Percentiles rank a stretch among this genome's conserved stretches.
Evolutionary conservation across 2,888 invertebrate species (phyloP).

Genomic region (Tetranychus piercei): DNA sequence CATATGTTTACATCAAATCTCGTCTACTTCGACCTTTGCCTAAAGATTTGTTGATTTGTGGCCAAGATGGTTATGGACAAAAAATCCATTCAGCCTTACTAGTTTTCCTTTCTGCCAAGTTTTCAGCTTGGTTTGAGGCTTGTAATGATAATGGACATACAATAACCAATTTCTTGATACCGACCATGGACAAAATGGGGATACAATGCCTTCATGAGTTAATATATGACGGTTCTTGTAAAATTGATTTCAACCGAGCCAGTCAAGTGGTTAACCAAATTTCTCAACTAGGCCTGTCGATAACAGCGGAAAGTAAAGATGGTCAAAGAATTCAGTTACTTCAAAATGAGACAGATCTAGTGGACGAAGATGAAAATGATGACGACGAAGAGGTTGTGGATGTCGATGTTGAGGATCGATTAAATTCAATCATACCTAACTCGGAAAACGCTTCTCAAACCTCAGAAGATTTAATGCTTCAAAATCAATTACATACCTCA

Average conservation of each 20-base stretch:
- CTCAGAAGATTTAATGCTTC: neutral
- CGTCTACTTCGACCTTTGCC: neutral
- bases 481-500: neutral
- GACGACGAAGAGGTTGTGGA: neutral
- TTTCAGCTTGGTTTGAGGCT: conserved; percentile 7
- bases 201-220: neutral
- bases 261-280: neutral
- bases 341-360: neutral
- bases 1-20: neutral
- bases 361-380: neutral
- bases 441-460: neutral
- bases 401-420: neutral
- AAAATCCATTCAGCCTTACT: neutral
- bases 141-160: conserved; percentile 3
- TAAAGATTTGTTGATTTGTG: neutral
- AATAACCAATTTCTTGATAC: conserved; percentile 7
- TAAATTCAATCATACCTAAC: neutral
- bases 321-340: neutral
- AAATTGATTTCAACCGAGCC: neutral
- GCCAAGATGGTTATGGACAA: conserved; percentile 8
- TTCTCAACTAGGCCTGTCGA: neutral
- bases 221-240: conserved; percentile 1
- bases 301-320: neutral
- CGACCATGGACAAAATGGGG: conserved; percentile 4
- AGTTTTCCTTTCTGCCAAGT: neutral